phyloP scores from a whole-genome alignment of 2,797 vertebrate genomes.

The Gallinago stenura region DNA sequence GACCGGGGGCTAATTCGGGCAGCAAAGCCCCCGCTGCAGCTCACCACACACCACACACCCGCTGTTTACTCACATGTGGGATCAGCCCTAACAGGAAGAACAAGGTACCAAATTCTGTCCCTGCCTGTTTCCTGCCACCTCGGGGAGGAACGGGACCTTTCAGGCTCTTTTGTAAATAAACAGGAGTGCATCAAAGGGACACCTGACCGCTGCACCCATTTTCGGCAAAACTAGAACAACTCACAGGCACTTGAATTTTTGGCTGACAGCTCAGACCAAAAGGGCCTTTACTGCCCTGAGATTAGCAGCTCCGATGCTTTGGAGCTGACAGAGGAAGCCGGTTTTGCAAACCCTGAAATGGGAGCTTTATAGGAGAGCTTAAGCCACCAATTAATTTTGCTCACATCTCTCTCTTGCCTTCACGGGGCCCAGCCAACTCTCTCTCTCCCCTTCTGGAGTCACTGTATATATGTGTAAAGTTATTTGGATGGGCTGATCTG shows the following conservation, averaged over 20 bases:
- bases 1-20: not conserved
- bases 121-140: conserved; percentile 64
- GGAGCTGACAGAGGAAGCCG: not conserved
- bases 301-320: not conserved
- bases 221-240: conserved; percentile 15
- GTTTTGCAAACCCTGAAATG: conserved; percentile 19
- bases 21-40: not conserved
- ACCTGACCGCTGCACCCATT: conserved; percentile 24
- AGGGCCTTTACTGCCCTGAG: conserved; percentile 23
- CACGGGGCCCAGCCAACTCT: not conserved
- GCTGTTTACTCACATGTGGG: conserved; percentile 12
- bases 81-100: conserved; percentile 42
- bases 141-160: conserved; percentile 31
- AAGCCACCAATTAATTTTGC: not conserved
- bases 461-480: not conserved
- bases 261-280: conserved; percentile 38
- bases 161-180: conserved; percentile 61
- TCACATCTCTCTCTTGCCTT: not conserved
- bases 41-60: not conserved
- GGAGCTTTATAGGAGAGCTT: not conserved
- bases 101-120: conserved; percentile 43
- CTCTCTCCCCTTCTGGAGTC: not conserved
- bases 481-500: not conserved
- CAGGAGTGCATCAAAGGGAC: conserved; percentile 59
- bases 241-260: conserved; percentile 27